A percentile compares a stretch with the other conserved stretches of the same genome.
These are phyloP conservation scores for Drosophila suboccidentalis DNA, from an alignment of 2,888 invertebrate genomes.

Conservation along the genomic window DNA sequence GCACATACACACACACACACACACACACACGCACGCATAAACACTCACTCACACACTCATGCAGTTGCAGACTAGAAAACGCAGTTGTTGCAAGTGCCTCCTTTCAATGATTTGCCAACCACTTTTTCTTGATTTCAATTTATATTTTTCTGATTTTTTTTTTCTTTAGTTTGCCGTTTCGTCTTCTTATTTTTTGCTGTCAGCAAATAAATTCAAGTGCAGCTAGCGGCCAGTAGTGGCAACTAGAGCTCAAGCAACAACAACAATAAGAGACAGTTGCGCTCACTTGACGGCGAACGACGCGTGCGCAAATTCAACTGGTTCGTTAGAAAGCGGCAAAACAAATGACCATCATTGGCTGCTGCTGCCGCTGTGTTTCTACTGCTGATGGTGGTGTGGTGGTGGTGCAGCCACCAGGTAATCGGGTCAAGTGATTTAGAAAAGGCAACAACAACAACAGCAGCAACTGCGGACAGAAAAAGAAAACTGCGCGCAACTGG, in stretches of 20 bases:
- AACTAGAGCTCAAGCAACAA: slow-evolving; percentile 25
- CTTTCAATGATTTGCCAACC: slow-evolving; percentile 25
- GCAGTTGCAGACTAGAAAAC: slow-evolving; percentile 11
- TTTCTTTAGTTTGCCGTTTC: not conserved
- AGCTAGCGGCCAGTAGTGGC: slow-evolving; percentile 34
- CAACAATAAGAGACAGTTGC: slow-evolving; percentile 34
- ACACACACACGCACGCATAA: not conserved
- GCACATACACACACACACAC: slow-evolving; percentile 6
- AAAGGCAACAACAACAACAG: slow-evolving; percentile 25
- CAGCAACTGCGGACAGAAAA: slow-evolving; percentile 15
- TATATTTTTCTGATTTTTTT: slow-evolving; percentile 10
- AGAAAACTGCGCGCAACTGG: slow-evolving; percentile 49
- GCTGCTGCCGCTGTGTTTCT: slow-evolving; percentile 22
- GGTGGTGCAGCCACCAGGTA: slow-evolving; percentile 74
- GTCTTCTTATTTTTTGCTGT: slow-evolving; percentile 13
- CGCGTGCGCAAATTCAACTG: slow-evolving; percentile 81
- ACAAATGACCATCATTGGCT: slow-evolving; percentile 73
- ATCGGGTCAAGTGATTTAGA: slow-evolving; percentile 81
- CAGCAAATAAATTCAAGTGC: slow-evolving; percentile 51
- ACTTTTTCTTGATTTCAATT: slow-evolving; percentile 37
- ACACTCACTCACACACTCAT: slow-evolving; percentile 2
- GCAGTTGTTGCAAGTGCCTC: slow-evolving; percentile 20
- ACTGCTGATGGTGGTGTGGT: slow-evolving; percentile 25
- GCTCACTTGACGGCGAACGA: slow-evolving; percentile 60
- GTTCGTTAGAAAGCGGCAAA: slow-evolving; percentile 81